Conservation (phyloP, 2,888 invertebrate species). For the Malthinus flaveolus region DNA sequence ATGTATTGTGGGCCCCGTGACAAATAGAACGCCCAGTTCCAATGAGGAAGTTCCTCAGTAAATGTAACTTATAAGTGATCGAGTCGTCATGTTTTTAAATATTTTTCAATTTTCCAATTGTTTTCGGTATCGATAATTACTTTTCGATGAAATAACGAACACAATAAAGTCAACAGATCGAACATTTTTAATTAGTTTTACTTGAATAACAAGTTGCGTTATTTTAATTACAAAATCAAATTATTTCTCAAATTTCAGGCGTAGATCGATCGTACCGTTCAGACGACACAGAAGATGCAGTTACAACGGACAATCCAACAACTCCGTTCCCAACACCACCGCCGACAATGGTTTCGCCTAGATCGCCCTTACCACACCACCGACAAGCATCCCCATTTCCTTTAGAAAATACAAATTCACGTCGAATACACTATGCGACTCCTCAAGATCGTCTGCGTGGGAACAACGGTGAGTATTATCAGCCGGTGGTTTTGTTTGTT, state of each 20-base stretch:
- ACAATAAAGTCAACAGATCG: too few relatives aligned
- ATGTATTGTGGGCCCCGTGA: too few relatives aligned
- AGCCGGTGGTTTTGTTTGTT: constrained; percentile 11
- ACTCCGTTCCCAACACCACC: constrained; percentile 61
- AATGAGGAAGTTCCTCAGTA: too few relatives aligned
- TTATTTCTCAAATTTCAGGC: constrained; percentile 55
- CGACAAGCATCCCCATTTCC: constrained; percentile 74
- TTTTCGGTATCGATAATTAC: too few relatives aligned
- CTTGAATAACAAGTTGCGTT: too few relatives aligned
- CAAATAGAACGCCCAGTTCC: too few relatives aligned
- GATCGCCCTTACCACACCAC: constrained; percentile 63
- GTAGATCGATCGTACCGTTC: constrained; percentile 75
- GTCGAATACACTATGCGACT: constrained; percentile 60
- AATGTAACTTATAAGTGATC: too few relatives aligned
- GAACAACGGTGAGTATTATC: constrained; percentile 49
- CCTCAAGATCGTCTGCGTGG: constrained; percentile 54
- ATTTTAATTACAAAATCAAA: too few relatives aligned
- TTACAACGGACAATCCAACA: constrained; percentile 60
- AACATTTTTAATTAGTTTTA: too few relatives aligned
- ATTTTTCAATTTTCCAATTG: too few relatives aligned
- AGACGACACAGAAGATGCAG: constrained; percentile 68
- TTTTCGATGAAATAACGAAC: too few relatives aligned
- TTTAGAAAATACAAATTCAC: constrained; percentile 66
- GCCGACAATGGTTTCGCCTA: constrained; percentile 57
- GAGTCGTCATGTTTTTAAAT: too few relatives aligned